Percentiles rank a stretch among this genome's conserved stretches.
Conservation (phyloP, 2,888 invertebrate species). For the Ormyrus nitidulus region DNA sequence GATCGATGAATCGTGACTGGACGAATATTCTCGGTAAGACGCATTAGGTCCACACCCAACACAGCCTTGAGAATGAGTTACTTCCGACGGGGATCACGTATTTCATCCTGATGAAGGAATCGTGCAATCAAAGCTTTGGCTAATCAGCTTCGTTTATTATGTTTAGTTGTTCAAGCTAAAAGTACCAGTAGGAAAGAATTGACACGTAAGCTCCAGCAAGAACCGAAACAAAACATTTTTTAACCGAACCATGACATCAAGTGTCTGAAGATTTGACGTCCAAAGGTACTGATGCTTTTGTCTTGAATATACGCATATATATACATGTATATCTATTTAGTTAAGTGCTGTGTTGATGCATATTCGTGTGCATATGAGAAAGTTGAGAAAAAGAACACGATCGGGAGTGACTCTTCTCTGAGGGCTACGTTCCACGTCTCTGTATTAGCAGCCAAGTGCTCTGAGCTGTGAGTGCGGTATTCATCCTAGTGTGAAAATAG, state of each 20-base stretch:
- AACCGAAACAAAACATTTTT: no score
- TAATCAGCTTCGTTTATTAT: conserved; percentile 22
- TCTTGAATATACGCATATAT: background rate
- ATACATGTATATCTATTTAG: no score
- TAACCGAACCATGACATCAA: no score
- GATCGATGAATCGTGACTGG: conserved; percentile 46
- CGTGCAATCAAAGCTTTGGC: conserved; percentile 12
- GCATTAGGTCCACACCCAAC: conserved; percentile 49
- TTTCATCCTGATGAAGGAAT: background rate
- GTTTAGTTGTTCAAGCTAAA: conserved; percentile 13
- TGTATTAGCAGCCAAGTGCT: conserved; percentile 33
- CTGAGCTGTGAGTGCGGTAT: conserved; percentile 25
- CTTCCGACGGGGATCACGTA: conserved; percentile 24
- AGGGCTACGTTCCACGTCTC: conserved; percentile 25
- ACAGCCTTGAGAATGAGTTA: conserved; percentile 50
- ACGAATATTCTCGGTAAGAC: conserved; percentile 43
- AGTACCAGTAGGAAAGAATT: background rate
- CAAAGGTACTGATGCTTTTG: background rate
- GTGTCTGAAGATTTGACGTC: background rate
- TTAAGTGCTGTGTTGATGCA: conserved; percentile 6
- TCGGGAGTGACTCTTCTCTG: conserved; percentile 49
- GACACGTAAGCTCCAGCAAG: no score
- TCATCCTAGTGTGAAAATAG: conserved; percentile 45
- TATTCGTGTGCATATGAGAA: background rate
- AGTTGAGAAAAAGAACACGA: background rate